These are phyloP conservation scores for Limanda limanda DNA, from an alignment of 2,113 vertebrate species.

Conservation along the genomic window DNA sequence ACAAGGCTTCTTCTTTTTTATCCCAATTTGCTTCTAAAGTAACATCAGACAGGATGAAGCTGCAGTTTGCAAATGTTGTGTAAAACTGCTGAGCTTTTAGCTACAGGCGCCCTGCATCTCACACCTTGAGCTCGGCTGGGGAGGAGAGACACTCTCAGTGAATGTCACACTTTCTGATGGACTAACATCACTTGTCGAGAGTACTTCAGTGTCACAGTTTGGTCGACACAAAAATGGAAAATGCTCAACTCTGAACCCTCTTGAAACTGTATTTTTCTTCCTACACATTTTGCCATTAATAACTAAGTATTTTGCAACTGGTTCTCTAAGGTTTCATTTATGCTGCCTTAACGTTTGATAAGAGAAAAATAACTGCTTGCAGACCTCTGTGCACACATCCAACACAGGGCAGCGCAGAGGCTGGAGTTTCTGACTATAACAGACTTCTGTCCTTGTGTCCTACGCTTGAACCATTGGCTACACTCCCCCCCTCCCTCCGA, in stretches of 20 bases:
- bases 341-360: no score
- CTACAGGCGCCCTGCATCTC: slow-evolving; percentile 29
- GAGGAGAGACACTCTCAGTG: slow-evolving; percentile 41
- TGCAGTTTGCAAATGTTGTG: neutral
- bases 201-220: no score
- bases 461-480: no score
- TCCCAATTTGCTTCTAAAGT: neutral
- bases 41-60: neutral
- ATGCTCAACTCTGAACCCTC: neutral
- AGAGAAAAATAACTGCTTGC: no score
- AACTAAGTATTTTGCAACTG: no score
- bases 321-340: no score
- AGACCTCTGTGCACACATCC: no score
- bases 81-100: slow-evolving; percentile 2
- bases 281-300: no score
- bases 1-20: slow-evolving; percentile 2
- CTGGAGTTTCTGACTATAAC: no score
- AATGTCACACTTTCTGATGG: slow-evolving; percentile 22
- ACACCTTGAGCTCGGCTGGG: slow-evolving; percentile 34
- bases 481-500: no score
- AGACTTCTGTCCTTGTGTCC: no score
- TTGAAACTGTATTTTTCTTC: neutral
- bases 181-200: slow-evolving; percentile 10
- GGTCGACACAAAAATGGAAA: neutral
- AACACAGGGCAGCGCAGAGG: no score